Percentiles rank a stretch among this genome's conserved stretches.
Conservation (phyloP, 2,797 vertebrate genomes). For the Phalanger gymnotis region DNA sequence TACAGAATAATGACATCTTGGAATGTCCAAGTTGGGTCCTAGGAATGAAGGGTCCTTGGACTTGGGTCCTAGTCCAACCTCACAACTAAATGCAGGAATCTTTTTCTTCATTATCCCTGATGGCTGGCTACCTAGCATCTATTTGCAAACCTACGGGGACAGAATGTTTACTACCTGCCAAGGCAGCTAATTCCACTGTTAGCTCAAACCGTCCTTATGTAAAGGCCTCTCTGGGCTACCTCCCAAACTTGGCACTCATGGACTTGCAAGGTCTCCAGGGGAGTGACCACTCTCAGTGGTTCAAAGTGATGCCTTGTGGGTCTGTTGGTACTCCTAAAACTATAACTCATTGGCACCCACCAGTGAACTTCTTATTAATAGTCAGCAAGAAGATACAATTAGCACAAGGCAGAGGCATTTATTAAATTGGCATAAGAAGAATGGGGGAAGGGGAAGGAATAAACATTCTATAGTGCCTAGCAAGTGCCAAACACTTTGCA, state of each 20-base stretch:
- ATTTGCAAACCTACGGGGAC: not conserved
- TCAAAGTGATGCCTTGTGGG: too few relatives aligned
- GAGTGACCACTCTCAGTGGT: not conserved
- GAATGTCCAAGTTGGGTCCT: not conserved
- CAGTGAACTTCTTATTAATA: not conserved
- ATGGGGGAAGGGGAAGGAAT: not conserved
- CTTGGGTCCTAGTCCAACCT: not conserved
- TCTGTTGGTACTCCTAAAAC: not conserved
- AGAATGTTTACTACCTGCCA: not conserved
- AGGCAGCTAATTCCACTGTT: not conserved
- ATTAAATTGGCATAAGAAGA: not conserved
- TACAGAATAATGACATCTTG: not conserved
- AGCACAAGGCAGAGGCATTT: not conserved
- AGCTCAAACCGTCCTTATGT: not conserved
- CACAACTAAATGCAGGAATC: not conserved
- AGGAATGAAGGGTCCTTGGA: too few relatives aligned
- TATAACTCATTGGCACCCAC: not conserved
- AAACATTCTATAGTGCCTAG: not conserved
- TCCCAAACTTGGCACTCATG: not conserved
- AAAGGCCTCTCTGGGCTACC: not conserved
- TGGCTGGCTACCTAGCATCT: not conserved
- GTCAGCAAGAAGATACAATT: not conserved
- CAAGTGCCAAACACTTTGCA: not conserved
- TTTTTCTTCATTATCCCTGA: not conserved
- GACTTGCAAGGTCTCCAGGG: not conserved